A percentile compares a stretch with the other conserved stretches of the same genome.
Conservation (phyloP, 1,140 invertebrate genomes). For the Pantala flavescens region DNA sequence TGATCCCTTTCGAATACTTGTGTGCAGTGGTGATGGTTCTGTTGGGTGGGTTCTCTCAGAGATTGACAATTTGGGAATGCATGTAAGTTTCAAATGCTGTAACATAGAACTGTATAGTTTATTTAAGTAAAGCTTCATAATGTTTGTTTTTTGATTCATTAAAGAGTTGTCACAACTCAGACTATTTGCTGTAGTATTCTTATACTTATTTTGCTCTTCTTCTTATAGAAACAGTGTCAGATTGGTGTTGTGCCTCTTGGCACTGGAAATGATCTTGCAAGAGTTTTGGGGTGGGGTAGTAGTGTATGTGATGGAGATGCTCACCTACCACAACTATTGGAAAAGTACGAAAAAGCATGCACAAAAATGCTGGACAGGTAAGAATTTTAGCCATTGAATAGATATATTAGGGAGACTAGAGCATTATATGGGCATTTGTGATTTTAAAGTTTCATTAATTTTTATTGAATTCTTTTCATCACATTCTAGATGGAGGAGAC, state of each 20-base stretch:
- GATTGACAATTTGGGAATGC: slow-evolving; percentile 84
- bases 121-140: neutral
- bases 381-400: slow-evolving; percentile 16
- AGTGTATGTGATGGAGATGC: slow-evolving; percentile 85
- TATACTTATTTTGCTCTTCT: neutral
- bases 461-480: no score
- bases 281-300: slow-evolving; percentile 91
- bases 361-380: slow-evolving; percentile 91
- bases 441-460: no score
- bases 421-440: no score
- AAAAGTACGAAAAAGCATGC: slow-evolving; percentile 86
- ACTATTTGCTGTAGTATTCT: no score
- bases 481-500: no score
- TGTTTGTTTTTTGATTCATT: no score
- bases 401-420: no score
- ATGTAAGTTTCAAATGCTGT: slow-evolving; percentile 51
- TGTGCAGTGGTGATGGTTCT: slow-evolving; percentile 88
- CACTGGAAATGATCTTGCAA: slow-evolving; percentile 89
- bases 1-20: slow-evolving; percentile 80
- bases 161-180: no score
- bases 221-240: slow-evolving; percentile 76
- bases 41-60: slow-evolving; percentile 90
- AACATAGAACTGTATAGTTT: neutral
- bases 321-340: slow-evolving; percentile 79
- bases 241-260: slow-evolving; percentile 86